Conservation (phyloP, 2,113 vertebrate species). For the Procavia capensis region DNA sequence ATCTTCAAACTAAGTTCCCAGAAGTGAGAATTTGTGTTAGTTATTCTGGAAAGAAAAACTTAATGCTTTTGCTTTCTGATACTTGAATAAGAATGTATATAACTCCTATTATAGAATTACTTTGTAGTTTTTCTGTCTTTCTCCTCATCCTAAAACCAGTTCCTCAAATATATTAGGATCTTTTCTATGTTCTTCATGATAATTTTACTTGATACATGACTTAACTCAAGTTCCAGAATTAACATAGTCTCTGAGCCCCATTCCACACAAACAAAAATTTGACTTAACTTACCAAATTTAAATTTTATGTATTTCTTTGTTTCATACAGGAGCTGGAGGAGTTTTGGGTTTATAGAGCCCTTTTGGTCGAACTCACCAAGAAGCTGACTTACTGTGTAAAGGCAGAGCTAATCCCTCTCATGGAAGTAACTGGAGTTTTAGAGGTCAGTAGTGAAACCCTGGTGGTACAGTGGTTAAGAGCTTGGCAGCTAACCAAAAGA, state of each 20-base stretch:
- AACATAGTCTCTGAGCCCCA: not conserved
- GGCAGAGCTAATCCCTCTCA: slow-evolving; percentile 95
- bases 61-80: not conserved
- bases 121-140: slow-evolving; percentile 9
- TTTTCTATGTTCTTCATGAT: not conserved
- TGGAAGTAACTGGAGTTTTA: slow-evolving; percentile 96
- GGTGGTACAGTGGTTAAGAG: too few relatives aligned
- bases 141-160: not conserved
- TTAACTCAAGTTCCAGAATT: not conserved
- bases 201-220: not conserved
- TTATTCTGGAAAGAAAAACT: slow-evolving; percentile 32
- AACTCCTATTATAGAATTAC: not conserved
- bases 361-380: slow-evolving; percentile 93
- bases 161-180: not conserved
- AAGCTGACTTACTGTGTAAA: slow-evolving; percentile 95
- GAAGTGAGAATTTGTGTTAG: not conserved
- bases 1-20: slow-evolving; percentile 16
- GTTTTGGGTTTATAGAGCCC: slow-evolving; percentile 95
- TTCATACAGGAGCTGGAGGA: slow-evolving; percentile 94
- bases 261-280: not conserved
- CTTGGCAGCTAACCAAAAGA: too few relatives aligned
- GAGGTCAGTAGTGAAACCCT: slow-evolving; percentile 89
- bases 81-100: slow-evolving; percentile 40
- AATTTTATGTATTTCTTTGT: not conserved
- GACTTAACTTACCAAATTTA: not conserved